Conservation (phyloP, 2,888 invertebrate species). For the Agonum fuliginosum region DNA sequence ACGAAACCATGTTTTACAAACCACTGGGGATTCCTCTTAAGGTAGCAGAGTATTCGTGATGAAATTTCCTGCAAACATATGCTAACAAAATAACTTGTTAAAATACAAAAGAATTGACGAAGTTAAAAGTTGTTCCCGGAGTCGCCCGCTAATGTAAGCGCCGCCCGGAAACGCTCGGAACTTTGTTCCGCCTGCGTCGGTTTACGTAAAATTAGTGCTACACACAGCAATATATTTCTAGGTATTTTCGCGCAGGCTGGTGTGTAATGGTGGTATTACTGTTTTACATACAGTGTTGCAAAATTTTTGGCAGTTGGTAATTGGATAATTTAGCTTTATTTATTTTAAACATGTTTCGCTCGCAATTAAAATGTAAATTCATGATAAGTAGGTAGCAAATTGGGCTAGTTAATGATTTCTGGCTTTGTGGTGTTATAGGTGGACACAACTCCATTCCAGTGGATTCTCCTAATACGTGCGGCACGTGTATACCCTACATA, state of each 20-base stretch:
- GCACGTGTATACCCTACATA: background rate
- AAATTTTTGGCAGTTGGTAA: slow-evolving; percentile 45
- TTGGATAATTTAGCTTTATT: slow-evolving; percentile 47
- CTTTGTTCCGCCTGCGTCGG: slow-evolving; percentile 18
- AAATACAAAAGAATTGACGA: slow-evolving; percentile 26
- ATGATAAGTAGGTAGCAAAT: slow-evolving; percentile 31
- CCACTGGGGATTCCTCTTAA: too few relatives aligned
- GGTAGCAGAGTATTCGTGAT: background rate
- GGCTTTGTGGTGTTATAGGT: slow-evolving; percentile 14
- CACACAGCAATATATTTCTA: slow-evolving; percentile 36
- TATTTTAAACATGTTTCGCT: slow-evolving; percentile 45
- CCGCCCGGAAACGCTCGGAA: slow-evolving; percentile 7
- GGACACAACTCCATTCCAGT: background rate
- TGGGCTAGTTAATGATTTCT: slow-evolving; percentile 32
- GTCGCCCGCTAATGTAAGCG: slow-evolving; percentile 22
- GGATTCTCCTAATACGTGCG: background rate
- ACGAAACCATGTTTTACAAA: too few relatives aligned
- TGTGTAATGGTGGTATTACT: slow-evolving; percentile 32
- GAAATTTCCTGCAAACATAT: slow-evolving; percentile 12
- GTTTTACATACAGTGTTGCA: slow-evolving; percentile 41
- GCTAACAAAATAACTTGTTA: slow-evolving; percentile 30
- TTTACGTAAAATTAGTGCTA: slow-evolving; percentile 32
- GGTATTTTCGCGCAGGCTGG: slow-evolving; percentile 33
- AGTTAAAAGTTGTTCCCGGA: slow-evolving; percentile 27
- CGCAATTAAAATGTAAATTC: slow-evolving; percentile 40